phyloP scores from a whole-genome alignment of 2,888 invertebrate species.

The Trissonchulus sp. region DNA sequence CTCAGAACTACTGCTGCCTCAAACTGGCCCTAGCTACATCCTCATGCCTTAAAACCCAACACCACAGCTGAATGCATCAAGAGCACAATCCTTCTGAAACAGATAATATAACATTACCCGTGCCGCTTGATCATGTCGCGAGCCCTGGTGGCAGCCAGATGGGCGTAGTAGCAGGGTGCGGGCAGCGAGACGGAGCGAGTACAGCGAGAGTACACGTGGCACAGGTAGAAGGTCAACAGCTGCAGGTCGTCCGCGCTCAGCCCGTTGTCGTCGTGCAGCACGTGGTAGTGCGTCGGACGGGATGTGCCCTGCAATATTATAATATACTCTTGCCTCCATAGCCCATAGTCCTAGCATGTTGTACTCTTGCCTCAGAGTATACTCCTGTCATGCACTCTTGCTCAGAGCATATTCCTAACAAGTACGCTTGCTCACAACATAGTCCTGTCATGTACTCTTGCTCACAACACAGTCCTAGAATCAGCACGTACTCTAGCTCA shows the following conservation, averaged over 20 bases:
- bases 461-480: too few species aligned
- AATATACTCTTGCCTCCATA: neutral
- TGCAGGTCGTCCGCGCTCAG: constrained; percentile 47
- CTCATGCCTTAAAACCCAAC: too few species aligned
- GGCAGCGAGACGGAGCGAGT: constrained; percentile 35
- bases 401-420: neutral
- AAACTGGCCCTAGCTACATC: too few species aligned
- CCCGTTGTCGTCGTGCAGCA: constrained; percentile 45
- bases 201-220: constrained; percentile 47
- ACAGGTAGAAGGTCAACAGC: constrained; percentile 43
- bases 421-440: neutral
- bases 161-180: constrained; percentile 37
- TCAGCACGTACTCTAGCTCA: too few species aligned
- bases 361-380: neutral
- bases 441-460: too few species aligned
- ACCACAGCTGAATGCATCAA: too few species aligned
- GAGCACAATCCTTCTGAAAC: too few species aligned
- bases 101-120: neutral
- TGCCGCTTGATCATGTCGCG: constrained; percentile 43
- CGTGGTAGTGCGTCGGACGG: constrained; percentile 46
- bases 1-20: too few species aligned
- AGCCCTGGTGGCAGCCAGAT: constrained; percentile 45
- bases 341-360: neutral
- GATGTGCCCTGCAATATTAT: constrained; percentile 45
- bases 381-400: neutral